Evolutionary conservation across 2,797 vertebrate genomes (phyloP), one percentile per base, ranked within the genome.

Genomic region (Acrossocheilus wenchowensis): DNA sequence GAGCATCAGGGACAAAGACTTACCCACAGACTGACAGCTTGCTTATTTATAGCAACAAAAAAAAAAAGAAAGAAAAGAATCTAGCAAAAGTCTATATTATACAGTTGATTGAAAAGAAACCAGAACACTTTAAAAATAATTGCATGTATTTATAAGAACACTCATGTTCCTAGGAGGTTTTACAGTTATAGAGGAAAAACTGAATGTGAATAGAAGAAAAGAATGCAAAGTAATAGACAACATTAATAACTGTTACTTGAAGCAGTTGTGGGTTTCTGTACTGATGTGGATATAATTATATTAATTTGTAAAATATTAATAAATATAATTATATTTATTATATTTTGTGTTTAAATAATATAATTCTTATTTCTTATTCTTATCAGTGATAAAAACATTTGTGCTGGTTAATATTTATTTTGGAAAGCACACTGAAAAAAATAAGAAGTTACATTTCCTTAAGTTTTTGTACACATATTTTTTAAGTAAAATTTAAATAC

Each of bases 31-130:
- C 50, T 84, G 43, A 83, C 79, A 77, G 74, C 78, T 60, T 43
- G 57, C 77, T 83, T 86, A 82, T 88, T 89, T 87, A 84, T 84
- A 78, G 41, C 74, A 36, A 66, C 15, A 30, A 5, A 64, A 6
- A 30, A 1, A 2, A 78, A 69, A 82, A 26, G 26, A 26, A 26
- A 26, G 26, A 78, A 30, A 72, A 41, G n/a, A 66, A 45, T 72
- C 30, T 87, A 73, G 72, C 19, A 77, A 84, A 86, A 84, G 48
- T 75, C 43, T 60, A 34, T 80, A 34, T 74, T 66, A 41, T 30
- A 68, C 48, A 84, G 81, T 62, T 62, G 6, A 57, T 52, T 48
- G 36, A 48, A 75, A 52, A 62, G 26, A 41, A 78, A 79, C 48
- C 10, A 19, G 77, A 85, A 48, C 30, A 69, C 60, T 75, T 75